Evolutionary conservation across 2,113 vertebrate species (phyloP).

Genomic region (Chaetodon auriga): DNA sequence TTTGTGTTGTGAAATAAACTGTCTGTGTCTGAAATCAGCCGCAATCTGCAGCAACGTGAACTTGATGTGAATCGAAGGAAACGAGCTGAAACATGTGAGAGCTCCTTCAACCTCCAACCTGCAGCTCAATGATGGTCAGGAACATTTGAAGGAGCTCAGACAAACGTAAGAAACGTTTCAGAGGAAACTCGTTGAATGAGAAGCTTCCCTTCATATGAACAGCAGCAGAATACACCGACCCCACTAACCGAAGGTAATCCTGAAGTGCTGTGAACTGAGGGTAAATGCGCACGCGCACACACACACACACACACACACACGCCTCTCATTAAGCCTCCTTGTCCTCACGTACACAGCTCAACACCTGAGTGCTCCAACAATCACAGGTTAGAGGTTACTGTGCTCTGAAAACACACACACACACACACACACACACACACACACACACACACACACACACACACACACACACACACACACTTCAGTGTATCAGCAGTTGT

Average conservation of each 20-base stretch:
- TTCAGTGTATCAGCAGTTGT: too few species aligned
- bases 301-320: not conserved
- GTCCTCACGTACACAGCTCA: slow-evolving; percentile 19
- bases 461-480: slow-evolving; percentile 6
- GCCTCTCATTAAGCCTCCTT: not conserved
- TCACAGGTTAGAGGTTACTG: slow-evolving; percentile 47
- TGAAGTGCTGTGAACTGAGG: not conserved
- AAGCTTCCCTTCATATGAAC: slow-evolving; percentile 24
- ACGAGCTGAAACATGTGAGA: too few species aligned
- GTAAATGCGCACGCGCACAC: not conserved
- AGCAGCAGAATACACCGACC: not conserved
- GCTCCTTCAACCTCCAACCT: too few species aligned
- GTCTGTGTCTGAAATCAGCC: too few species aligned
- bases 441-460: slow-evolving; percentile 18
- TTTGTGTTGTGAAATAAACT: too few species aligned
- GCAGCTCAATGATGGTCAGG: too few species aligned
- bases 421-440: slow-evolving; percentile 18
- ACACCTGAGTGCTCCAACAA: slow-evolving; percentile 49
- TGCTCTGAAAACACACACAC: slow-evolving; percentile 12
- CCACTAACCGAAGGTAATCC: too few species aligned
- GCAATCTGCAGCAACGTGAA: too few species aligned
- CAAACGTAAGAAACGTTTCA: not conserved
- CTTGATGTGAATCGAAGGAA: too few species aligned
- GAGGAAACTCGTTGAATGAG: not conserved
- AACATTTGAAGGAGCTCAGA: too few species aligned